phyloP scores from a whole-genome alignment of 1,140 invertebrate species.

The Pantala flavescens region DNA sequence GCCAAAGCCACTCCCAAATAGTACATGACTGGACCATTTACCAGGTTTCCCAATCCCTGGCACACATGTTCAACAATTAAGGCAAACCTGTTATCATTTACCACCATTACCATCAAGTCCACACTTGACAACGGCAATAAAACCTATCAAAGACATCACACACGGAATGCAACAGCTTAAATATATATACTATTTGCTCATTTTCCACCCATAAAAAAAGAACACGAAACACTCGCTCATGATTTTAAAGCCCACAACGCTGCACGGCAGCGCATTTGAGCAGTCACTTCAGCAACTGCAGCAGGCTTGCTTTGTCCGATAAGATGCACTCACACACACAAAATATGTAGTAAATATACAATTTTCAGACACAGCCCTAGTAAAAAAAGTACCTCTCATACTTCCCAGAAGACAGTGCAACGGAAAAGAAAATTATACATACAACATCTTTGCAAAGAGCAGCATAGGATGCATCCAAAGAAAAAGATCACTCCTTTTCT shows the following conservation, averaged over 20 bases:
- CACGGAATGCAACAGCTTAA: conserved; percentile 15
- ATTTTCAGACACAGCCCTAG: background rate
- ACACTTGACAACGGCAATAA: conserved; percentile 16
- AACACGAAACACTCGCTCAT: conserved; percentile 16
- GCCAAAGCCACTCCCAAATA: no score
- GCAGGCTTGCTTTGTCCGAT: no score
- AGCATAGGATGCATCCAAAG: no score
- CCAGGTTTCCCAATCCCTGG: background rate
- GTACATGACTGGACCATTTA: no score
- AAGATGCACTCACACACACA: background rate
- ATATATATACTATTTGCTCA: conserved; percentile 15
- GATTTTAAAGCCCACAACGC: conserved; percentile 16
- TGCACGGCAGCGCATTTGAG: conserved; percentile 12
- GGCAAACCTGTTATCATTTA: background rate
- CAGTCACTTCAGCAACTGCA: no score
- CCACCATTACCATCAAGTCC: background rate
- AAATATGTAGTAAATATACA: background rate
- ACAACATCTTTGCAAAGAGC: no score
- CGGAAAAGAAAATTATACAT: background rate
- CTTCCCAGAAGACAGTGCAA: background rate
- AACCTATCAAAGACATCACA: conserved; percentile 15
- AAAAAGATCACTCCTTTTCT: no score
- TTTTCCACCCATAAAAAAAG: conserved; percentile 13
- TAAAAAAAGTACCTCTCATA: background rate
- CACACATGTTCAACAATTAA: conserved; percentile 2